Base-by-base conservation (phyloP, 2,113 vertebrate species). In the Otocyon megalotis region DNA sequence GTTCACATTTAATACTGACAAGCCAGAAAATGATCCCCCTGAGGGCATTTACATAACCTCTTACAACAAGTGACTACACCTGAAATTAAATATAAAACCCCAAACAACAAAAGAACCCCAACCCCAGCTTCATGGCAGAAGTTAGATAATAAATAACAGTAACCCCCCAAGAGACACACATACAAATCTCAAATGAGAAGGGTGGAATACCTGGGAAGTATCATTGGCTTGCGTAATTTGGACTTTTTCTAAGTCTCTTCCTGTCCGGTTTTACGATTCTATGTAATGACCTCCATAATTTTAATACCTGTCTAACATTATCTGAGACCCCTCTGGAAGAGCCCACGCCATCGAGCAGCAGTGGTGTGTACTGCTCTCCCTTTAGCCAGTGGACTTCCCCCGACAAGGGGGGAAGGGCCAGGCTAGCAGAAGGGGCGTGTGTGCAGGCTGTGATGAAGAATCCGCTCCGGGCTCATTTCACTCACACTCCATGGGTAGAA, bases 1-100 rank as follows among this genome's bases (percentile, higher is more conserved):
- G 91, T 60, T 74, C 72, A 79, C 50, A 26, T 89, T 77, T 83
- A 96, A 94, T 90, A 95, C 80, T 65, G 97, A 92, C 26, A 56
- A 82, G 50, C 93, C 71, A 65, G 63, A 90, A 58, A 71, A 67
- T 28, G 76, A 48, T 35, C 76, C 91, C 65, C 62, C 53, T 12
- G 15, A 83, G 67, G 76, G 89, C 16, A 56, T 14, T 56, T 72
- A 92, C 5, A 19, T 26, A 90, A 87, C 37, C 10, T 37, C 71
- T 76, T 63, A 84, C 8, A 53, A 48, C n/a, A 69, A 32, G 19
- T 62, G 62, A 93, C 48, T 54, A 82, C 5, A 67, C 50, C 16
- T 26, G 35, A 86, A 74, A 58, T 87, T 74, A 81, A 92, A 37
- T 76, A 56, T 3, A 58, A 56, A 91, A 93, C 48, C 37, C 72